phyloP scores from a whole-genome alignment of 2,888 invertebrate species.

The Aleiodes leptofemur region DNA sequence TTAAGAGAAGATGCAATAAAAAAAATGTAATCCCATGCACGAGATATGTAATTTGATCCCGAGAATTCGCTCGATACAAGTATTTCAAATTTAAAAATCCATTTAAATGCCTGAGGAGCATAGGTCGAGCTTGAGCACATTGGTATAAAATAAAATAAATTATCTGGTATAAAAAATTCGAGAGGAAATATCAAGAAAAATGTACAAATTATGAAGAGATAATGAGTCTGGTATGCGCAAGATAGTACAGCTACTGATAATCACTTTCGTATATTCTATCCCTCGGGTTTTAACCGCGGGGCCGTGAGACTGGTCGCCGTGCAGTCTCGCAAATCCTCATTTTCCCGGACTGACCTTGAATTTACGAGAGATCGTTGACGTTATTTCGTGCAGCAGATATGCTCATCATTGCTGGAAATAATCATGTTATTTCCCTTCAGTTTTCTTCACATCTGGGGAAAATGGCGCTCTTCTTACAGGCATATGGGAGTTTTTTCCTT shows the following conservation, averaged over 20 bases:
- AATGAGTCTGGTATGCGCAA: conserved; percentile 31
- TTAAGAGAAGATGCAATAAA: no score
- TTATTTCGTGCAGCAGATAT: conserved; percentile 16
- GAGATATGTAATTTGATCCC: conserved; percentile 32
- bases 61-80: conserved; percentile 25
- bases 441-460: no score
- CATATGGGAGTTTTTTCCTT: no score
- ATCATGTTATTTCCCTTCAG: not conserved
- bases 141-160: conserved; percentile 17
- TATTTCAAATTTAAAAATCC: conserved; percentile 18
- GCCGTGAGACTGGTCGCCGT: conserved; percentile 54
- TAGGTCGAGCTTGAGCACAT: conserved; percentile 12
- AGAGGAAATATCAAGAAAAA: not conserved
- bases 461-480: no score
- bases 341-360: conserved; percentile 56
- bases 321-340: conserved; percentile 50
- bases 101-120: conserved; percentile 18
- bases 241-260: conserved; percentile 24
- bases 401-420: not conserved
- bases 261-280: conserved; percentile 11
- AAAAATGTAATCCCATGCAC: not conserved
- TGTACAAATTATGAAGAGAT: conserved; percentile 9
- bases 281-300: conserved; percentile 28
- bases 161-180: not conserved
- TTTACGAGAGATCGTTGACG: conserved; percentile 36